Evolutionary conservation across 1,140 invertebrate genomes (phyloP), one percentile per base, ranked within the genome.

Genomic region (Cydia amplana): DNA sequence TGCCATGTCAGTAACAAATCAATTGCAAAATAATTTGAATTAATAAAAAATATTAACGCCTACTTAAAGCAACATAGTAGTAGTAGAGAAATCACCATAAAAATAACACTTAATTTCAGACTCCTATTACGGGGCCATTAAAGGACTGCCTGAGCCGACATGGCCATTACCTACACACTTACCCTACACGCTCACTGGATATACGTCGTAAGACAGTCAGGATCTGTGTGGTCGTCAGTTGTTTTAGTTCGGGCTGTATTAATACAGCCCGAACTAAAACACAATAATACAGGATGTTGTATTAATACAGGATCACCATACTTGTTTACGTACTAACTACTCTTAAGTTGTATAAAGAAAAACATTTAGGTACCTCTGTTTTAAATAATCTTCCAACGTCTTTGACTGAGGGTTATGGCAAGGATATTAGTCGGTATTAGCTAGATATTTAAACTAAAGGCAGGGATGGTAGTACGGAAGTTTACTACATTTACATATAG

Each of bases 31-130:
- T 83, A 10, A 82, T 87, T 88, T 86, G 88, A 91, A 92, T 91
- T 91, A 91, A 91, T 91, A 91, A 90, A 91, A 60, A 87, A 83
- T 81, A 80, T 90, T 89, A 87, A 91, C 86, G 85, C 87, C 83
- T 86, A 87, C 88, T 92, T 89, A 90, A 91, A 90, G 89, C 89
- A 90, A 92, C 91, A 89, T 82, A 91, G 89, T 91, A 92, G 88
- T 89, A 88, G 90, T 90, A 90, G 85, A 87, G 91, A 90, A 91
- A 92, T 92, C 89, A 92, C 85, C 89, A 92, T 92, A 92, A 92
- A 92, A 92, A 91, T 92, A 92, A 92, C 91, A 92, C 91, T 92
- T 92, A 92, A 92, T 92, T 92, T 92, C 84, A 92, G 89, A 80
- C 88, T 85, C 87, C 87, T 90, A 91, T 92, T 91, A 91, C 86